These are phyloP conservation scores for Willisornis vidua DNA, from an alignment of 2,113 vertebrate genomes.

Conservation along the genomic window DNA sequence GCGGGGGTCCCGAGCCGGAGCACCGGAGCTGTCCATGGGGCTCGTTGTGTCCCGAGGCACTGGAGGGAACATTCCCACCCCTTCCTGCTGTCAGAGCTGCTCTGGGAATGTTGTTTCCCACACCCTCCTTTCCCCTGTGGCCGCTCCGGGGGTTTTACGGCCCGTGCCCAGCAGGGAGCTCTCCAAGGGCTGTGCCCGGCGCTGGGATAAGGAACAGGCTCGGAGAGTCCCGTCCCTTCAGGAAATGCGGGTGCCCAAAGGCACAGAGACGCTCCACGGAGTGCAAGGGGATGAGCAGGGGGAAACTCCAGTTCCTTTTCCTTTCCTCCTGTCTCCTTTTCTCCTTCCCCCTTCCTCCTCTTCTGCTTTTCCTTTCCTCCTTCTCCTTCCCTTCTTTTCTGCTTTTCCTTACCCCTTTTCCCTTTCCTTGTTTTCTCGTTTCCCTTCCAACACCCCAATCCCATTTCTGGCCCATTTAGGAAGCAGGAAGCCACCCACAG, in stretches of 20 bases:
- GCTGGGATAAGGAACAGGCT: background rate
- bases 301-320: background rate
- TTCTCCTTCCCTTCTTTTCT: background rate
- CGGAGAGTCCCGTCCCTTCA: background rate
- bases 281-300: background rate
- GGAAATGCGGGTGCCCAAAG: background rate
- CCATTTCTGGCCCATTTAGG: background rate
- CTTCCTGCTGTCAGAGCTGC: background rate
- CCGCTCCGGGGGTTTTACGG: background rate
- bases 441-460: background rate
- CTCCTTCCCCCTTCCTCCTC: background rate
- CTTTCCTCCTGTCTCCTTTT: background rate
- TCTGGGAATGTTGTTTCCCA: background rate
- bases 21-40: background rate
- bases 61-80: background rate
- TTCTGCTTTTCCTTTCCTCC: no score
- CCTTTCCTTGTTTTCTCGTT: background rate
- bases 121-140: background rate
- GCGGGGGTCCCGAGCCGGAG: background rate
- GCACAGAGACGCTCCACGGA: background rate
- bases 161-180: background rate
- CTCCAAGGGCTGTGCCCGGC: background rate
- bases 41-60: fast-evolving
- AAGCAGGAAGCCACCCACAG: background rate
- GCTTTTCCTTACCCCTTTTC: no score